Evolutionary conservation across 2,797 vertebrate genomes (phyloP).

Genomic region (Euthynnus affinis): DNA sequence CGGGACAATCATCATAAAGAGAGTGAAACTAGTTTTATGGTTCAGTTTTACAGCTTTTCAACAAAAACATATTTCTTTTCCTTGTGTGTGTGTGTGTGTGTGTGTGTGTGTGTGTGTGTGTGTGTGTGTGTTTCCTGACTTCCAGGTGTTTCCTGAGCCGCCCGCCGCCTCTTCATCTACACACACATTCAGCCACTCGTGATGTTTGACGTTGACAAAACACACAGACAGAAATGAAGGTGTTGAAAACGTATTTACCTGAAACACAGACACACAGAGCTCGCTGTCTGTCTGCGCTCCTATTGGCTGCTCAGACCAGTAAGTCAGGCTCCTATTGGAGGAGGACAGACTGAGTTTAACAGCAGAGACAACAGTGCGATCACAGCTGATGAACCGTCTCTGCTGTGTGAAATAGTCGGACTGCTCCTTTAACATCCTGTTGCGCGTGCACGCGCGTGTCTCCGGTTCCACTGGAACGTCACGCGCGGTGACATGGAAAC

Average conservation of each 20-base stretch:
- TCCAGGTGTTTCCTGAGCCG: constrained; percentile 59
- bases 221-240: not conserved
- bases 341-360: not conserved
- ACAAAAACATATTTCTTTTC: too few species aligned
- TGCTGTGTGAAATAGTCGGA: not conserved
- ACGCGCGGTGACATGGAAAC: not conserved
- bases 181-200: not conserved
- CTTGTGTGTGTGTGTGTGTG: too few species aligned
- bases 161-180: constrained; percentile 5
- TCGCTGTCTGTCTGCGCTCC: too few species aligned
- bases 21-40: not conserved
- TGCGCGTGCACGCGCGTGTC: not conserved
- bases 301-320: too few species aligned
- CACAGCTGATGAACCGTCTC: not conserved
- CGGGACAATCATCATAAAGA: not conserved
- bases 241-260: not conserved
- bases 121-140: constrained; percentile 44
- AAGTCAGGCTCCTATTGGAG: too few species aligned
- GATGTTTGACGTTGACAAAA: not conserved
- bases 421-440: constrained; percentile 24
- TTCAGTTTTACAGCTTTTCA: not conserved
- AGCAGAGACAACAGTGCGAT: not conserved
- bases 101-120: constrained; percentile 6
- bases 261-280: not conserved
- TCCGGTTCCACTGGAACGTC: not conserved